Evolutionary conservation across 2,888 invertebrate genomes (phyloP).

Genomic region (Norana najaformis): DNA sequence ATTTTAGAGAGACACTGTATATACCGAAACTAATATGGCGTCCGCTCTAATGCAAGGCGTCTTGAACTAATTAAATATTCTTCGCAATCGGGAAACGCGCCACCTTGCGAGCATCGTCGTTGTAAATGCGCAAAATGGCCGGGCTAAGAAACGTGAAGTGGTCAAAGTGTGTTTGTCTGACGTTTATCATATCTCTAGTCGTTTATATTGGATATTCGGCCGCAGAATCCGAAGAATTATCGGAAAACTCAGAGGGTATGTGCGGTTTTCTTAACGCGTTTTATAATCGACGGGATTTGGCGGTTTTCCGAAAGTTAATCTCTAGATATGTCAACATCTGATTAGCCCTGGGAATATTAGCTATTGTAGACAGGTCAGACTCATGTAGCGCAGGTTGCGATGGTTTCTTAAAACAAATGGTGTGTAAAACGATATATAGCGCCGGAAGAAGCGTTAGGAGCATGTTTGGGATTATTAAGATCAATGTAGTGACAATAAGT

Average conservation of each 20-base stretch:
- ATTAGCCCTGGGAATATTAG: background rate
- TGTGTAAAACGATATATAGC: background rate
- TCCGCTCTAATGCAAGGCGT: background rate
- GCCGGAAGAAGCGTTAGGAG: too few species aligned
- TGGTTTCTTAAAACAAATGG: background rate
- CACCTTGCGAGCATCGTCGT: constrained; percentile 13
- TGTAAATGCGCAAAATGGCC: constrained; percentile 13
- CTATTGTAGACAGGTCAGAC: background rate
- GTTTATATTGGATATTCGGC: background rate
- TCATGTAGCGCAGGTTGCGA: background rate
- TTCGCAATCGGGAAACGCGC: background rate
- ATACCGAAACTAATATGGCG: background rate
- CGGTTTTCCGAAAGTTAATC: background rate
- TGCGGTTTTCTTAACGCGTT: background rate
- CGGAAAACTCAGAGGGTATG: background rate
- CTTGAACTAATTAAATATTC: background rate
- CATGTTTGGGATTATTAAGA: too few species aligned
- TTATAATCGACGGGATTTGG: background rate
- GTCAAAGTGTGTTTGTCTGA: background rate
- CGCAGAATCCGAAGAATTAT: background rate
- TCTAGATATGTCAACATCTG: background rate
- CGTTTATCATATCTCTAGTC: background rate
- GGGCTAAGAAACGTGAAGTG: background rate
- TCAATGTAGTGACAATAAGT: too few species aligned
- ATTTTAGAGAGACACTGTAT: background rate